A percentile compares a stretch with the other conserved stretches of the same genome.
These are phyloP conservation scores for Numida meleagris DNA, from an alignment of 2,113 vertebrate species.

Conservation along the genomic window DNA sequence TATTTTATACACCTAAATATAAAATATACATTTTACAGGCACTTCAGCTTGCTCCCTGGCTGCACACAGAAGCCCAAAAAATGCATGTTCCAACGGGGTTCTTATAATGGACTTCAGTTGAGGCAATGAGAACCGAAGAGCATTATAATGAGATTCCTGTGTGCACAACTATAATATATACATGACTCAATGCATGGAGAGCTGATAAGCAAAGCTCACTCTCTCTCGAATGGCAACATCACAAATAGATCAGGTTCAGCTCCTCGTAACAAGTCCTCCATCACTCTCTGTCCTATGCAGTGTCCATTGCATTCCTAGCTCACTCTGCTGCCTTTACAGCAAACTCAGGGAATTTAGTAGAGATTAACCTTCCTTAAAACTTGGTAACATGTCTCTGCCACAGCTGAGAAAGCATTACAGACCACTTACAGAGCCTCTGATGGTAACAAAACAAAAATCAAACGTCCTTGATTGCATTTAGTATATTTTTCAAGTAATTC, in stretches of 20 bases:
- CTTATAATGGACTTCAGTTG: slow-evolving; percentile 63
- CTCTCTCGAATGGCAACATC: neutral
- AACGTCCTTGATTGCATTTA: neutral
- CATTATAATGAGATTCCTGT: slow-evolving; percentile 23
- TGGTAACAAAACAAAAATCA: neutral
- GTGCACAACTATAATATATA: neutral
- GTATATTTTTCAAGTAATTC: neutral
- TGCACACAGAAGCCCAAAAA: slow-evolving; percentile 72
- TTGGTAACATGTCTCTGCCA: neutral
- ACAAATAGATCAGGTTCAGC: neutral
- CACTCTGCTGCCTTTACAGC: rapidly evolving
- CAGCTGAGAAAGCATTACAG: neutral
- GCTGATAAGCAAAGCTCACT: neutral
- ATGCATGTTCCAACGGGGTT: slow-evolving; percentile 59
- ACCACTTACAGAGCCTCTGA: neutral
- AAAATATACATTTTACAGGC: slow-evolving; percentile 85
- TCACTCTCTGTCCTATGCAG: neutral
- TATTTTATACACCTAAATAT: slow-evolving; percentile 81
- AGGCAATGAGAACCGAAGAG: slow-evolving; percentile 27
- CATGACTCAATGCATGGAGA: neutral
- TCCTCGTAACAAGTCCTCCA: neutral
- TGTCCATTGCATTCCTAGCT: neutral
- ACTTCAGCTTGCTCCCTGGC: slow-evolving; percentile 66
- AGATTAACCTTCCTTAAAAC: neutral
- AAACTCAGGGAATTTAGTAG: neutral